Evolutionary conservation across 1,140 invertebrate species (phyloP), one percentile per base, ranked within the genome.

Genomic region (Drepana arcuata): DNA sequence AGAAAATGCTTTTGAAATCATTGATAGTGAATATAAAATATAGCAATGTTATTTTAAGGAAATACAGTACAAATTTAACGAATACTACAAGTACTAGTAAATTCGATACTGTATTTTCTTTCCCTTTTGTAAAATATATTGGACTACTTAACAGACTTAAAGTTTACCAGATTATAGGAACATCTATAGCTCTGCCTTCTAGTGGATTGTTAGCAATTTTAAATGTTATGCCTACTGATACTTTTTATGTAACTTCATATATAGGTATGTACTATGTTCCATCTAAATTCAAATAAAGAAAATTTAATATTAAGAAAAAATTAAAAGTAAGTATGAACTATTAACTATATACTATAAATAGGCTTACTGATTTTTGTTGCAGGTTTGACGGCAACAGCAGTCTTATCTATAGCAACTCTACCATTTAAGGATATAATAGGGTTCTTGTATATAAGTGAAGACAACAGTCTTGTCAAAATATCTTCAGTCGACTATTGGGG

Each of bases 401-500:
- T 72, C 16, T 47, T 86, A 21, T 73, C 71, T 29, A 24, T 70
- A 27, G 34, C 67, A 27, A 84, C 77, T 39, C 38, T 60, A 16
- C 56, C 84, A 23, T 78, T 82, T 39, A 71, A 70, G 13, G 85
- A 87, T 50, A 48, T 81, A 2, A 79, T 89, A 48, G 88, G 87
- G 18, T 77, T 84, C 38, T 58, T 89, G 35, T 89, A 88, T 44
- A 61, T 85, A 1, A 85, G 82, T 52, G 52, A 85, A 30, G 75
- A 87, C 37, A 62, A 80, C 9, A 51, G 81, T 28, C 59, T 50
- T 14, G 44, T 88, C 3, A 87, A 86, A 68, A 67, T 89, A 43
- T 85, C 87, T 2, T 85, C 83, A 48, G 40, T 86, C 2, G 62
- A 86, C 48, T 87, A 81, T 48, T 88, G 84, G 85, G 88, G 88